Conservation (phyloP, 2,888 invertebrate species). For the Sicus ferrugineus region DNA sequence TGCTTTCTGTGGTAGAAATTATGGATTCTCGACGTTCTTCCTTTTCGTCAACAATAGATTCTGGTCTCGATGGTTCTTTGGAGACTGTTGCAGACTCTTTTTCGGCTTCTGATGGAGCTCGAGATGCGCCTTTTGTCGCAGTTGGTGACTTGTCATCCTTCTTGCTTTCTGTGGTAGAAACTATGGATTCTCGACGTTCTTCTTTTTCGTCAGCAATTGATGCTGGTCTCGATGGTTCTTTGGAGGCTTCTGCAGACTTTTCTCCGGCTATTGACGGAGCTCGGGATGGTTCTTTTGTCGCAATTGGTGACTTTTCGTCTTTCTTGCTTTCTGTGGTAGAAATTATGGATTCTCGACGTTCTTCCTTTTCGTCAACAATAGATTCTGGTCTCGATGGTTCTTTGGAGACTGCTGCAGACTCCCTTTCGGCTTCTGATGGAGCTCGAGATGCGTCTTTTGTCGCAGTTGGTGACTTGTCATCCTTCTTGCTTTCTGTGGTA, state of each 20-base stretch:
- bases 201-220: slow-evolving; percentile 31
- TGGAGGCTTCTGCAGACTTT: background rate
- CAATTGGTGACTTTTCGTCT: slow-evolving; percentile 33
- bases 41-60: slow-evolving; percentile 34
- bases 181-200: slow-evolving; percentile 29
- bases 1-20: slow-evolving; percentile 20
- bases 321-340: slow-evolving; percentile 27
- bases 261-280: slow-evolving; percentile 33
- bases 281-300: slow-evolving; percentile 35
- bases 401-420: too few species aligned
- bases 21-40: slow-evolving; percentile 36
- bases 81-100: slow-evolving; percentile 36
- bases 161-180: slow-evolving; percentile 36
- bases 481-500: too few species aligned
- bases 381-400: too few species aligned
- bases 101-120: slow-evolving; percentile 45
- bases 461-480: too few species aligned
- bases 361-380: slow-evolving; percentile 33
- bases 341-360: slow-evolving; percentile 27
- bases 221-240: slow-evolving; percentile 32
- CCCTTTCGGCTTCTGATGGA: too few species aligned
- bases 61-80: slow-evolving; percentile 38
- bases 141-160: slow-evolving; percentile 34
- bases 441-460: too few species aligned
- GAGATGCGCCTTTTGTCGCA: slow-evolving; percentile 45